Percentiles rank a stretch among this genome's conserved stretches.
These are phyloP conservation scores for Halictus ligatus DNA, from an alignment of 2,888 invertebrate genomes.

Conservation along the genomic window DNA sequence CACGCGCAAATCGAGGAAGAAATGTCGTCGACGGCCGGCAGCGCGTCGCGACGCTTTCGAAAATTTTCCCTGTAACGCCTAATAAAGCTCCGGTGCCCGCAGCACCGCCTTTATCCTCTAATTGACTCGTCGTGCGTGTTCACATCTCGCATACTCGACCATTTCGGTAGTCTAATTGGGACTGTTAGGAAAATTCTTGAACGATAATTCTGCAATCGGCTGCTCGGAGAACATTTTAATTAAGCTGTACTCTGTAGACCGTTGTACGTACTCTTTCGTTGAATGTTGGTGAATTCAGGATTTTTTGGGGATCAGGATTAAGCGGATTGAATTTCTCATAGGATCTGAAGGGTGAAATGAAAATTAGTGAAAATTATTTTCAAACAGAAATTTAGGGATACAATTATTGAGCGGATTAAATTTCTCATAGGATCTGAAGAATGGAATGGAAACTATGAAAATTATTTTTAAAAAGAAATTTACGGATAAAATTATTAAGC, in stretches of 20 bases:
- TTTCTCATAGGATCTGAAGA: no score
- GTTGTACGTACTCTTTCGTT: neutral
- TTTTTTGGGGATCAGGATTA: no score
- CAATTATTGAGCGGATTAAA: no score
- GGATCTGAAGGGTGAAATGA: no score
- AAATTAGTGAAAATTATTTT: no score
- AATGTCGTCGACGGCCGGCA: slow-evolving; percentile 34
- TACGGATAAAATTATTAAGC: no score
- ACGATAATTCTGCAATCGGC: neutral
- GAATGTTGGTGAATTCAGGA: no score
- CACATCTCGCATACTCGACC: neutral
- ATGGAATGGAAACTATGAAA: no score
- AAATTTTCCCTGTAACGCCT: slow-evolving; percentile 57
- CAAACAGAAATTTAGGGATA: no score
- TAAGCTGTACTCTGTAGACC: neutral
- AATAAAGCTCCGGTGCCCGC: slow-evolving; percentile 37
- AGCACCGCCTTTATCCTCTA: neutral
- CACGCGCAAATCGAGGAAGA: slow-evolving; percentile 63
- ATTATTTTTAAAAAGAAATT: no score
- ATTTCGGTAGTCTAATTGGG: neutral
- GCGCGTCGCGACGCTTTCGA: slow-evolving; percentile 53
- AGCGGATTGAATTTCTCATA: no score
- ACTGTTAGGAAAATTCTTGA: neutral
- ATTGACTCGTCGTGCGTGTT: neutral
- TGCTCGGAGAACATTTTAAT: neutral